Conservation (phyloP, 2,113 vertebrate species). For the Penelope pileata region DNA sequence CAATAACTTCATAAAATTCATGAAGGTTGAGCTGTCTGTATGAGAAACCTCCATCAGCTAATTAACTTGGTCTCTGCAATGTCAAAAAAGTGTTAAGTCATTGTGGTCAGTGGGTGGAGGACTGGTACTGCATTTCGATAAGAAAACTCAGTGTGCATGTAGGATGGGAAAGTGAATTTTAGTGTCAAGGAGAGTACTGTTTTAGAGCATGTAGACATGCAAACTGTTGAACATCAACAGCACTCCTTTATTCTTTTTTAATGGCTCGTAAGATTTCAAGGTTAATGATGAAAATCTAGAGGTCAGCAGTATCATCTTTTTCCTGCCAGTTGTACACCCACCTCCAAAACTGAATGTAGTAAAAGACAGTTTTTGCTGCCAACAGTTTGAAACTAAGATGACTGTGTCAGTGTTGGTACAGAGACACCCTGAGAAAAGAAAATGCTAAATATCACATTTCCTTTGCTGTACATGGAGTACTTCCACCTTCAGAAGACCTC, state of each 20-base stretch:
- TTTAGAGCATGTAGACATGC: not conserved
- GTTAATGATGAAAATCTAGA: constrained; percentile 19
- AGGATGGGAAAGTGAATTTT: constrained; percentile 22
- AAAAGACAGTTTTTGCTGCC: constrained; percentile 8
- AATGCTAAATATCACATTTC: constrained; percentile 12
- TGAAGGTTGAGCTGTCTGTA: not conserved
- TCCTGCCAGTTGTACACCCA: constrained; percentile 34
- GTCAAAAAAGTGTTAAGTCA: not conserved
- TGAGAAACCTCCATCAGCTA: not conserved
- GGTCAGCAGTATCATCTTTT: constrained; percentile 35
- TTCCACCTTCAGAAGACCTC: not conserved
- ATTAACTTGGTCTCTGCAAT: not conserved
- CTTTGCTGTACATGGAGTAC: not conserved
- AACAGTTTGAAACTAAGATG: not conserved
- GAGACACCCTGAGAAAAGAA: not conserved
- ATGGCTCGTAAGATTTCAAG: not conserved
- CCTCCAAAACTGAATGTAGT: not conserved
- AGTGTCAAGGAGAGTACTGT: not conserved
- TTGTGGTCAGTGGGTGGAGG: constrained; percentile 18
- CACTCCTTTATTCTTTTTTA: constrained; percentile 4
- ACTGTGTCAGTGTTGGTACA: not conserved
- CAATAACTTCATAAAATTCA: not conserved
- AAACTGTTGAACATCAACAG: not conserved
- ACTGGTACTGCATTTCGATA: not conserved
- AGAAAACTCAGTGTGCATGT: not conserved